Evolutionary conservation across 2,113 vertebrate species (phyloP), one percentile per base, ranked within the genome.

Genomic region (Percina caprodes): DNA sequence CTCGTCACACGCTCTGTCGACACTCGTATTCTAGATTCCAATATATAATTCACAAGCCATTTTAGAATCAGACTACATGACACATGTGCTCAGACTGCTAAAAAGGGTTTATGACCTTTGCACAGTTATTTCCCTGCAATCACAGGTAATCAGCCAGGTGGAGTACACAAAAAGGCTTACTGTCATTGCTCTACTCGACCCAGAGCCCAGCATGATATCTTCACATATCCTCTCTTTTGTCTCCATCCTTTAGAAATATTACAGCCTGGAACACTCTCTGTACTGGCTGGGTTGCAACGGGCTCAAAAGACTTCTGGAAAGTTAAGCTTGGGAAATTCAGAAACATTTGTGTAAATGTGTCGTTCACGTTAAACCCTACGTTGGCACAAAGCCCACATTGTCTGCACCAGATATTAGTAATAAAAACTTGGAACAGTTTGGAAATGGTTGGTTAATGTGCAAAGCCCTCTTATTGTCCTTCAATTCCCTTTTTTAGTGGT

Each of bases 51-150:
- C 52, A 33, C 48, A 67, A 24, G n/a, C 60, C 14, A 70, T 74
- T 85, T 88, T 72, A 77, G 65, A 85, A 79, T 81, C 83, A 65
- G 54, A 46, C 35, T 6, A 39, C 45, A 62, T 71, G 33, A 67
- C 69, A 79, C 49, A 77, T 5, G 0, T 51, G 30, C 33, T 23
- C 7, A 19, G 33, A 65, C 46, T 30, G 72, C 56, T 72, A 60
- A 81, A 81, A 74, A 69, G 66, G 30, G 45, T 55, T 74, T 74
- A 56, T 63, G 52, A 81, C 79, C 75, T 89, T 69, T 82, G 46
- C 73, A 80, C 59, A 42, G 62, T 84, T 65, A 90, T 93, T 89
- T 81, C 60, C 74, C 45, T 14, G 51, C 82, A 89, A 91, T 90
- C 51, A 77, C 59, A 75, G 74, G 54, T 85, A 90, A 91, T 89